A percentile compares a stretch with the other conserved stretches of the same genome.
These are phyloP conservation scores for Galleria mellonella DNA, from an alignment of 1,140 invertebrate species.

Conservation along the genomic window DNA sequence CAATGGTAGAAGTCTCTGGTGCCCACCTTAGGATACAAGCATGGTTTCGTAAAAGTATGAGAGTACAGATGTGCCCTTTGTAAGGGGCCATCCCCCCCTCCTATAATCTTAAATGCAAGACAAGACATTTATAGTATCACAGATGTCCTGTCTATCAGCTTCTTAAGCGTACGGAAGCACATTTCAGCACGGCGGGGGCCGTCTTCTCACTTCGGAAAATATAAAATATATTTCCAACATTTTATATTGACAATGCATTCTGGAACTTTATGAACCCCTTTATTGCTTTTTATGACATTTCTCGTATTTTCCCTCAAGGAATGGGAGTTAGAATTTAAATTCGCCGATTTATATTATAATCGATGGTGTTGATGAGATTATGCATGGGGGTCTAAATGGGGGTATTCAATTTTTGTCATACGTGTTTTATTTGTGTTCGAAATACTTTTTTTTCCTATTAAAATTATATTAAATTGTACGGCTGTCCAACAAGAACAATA, in stretches of 20 bases:
- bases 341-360: conserved; percentile 61
- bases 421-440: no score
- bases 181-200: conserved; percentile 40
- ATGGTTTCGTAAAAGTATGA: no score
- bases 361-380: conserved; percentile 45
- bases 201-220: conserved; percentile 40
- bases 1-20: no score
- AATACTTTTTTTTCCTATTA: no score
- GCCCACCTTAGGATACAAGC: no score
- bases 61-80: no score
- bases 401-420: no score
- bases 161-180: conserved; percentile 18
- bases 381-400: not conserved
- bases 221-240: conserved; percentile 40
- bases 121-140: no score
- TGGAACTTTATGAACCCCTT: conserved; percentile 47
- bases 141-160: conserved; percentile 1
- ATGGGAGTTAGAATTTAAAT: conserved; percentile 48
- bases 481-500: no score
- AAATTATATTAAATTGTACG: no score
- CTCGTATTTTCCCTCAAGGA: conserved; percentile 43
- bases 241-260: conserved; percentile 61
- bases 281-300: conserved; percentile 62
- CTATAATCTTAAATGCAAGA: no score
- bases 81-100: no score